A percentile compares a stretch with the other conserved stretches of the same genome.
Evolutionary conservation across 2,113 vertebrate species (phyloP).

Genomic region (Rissa tridactyla): DNA sequence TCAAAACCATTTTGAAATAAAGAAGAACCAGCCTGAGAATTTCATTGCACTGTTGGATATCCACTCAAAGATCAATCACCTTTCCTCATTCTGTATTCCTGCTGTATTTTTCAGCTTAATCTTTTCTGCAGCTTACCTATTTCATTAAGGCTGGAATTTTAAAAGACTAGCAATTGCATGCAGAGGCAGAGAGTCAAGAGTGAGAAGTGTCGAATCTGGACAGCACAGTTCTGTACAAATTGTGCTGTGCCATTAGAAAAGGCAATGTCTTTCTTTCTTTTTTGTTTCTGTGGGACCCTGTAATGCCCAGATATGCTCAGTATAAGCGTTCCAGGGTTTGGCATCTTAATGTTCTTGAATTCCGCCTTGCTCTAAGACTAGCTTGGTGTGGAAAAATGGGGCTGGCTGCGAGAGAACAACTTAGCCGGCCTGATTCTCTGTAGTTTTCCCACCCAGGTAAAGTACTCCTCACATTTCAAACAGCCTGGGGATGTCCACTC

Average conservation of each 20-base stretch:
- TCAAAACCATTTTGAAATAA: slow-evolving; percentile 77
- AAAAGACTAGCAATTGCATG: slow-evolving; percentile 66
- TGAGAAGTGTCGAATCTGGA: slow-evolving; percentile 52
- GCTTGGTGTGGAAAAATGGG: not conserved
- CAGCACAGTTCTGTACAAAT: slow-evolving; percentile 52
- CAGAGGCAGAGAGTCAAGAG: slow-evolving; percentile 39
- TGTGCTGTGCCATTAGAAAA: slow-evolving; percentile 39
- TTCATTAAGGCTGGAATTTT: slow-evolving; percentile 78
- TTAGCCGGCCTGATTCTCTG: not conserved
- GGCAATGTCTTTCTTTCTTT: slow-evolving; percentile 38
- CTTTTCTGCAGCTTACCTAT: slow-evolving; percentile 72
- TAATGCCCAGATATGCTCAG: not conserved
- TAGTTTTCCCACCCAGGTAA: not conserved
- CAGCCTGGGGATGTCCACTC: not conserved
- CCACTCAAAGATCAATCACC: slow-evolving; percentile 80
- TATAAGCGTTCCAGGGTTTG: not conserved
- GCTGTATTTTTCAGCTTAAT: slow-evolving; percentile 79
- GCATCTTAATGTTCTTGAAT: not conserved
- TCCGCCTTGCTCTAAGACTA: not conserved
- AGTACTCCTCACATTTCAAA: not conserved
- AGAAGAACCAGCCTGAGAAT: slow-evolving; percentile 79
- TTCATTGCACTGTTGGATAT: slow-evolving; percentile 77
- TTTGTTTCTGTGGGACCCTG: slow-evolving; percentile 19
- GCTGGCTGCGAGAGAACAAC: not conserved
- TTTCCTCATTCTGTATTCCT: slow-evolving; percentile 77